Evolutionary conservation across 2,888 invertebrate species (phyloP), one percentile per base, ranked within the genome.

Genomic region (Cerastis rubricosa): DNA sequence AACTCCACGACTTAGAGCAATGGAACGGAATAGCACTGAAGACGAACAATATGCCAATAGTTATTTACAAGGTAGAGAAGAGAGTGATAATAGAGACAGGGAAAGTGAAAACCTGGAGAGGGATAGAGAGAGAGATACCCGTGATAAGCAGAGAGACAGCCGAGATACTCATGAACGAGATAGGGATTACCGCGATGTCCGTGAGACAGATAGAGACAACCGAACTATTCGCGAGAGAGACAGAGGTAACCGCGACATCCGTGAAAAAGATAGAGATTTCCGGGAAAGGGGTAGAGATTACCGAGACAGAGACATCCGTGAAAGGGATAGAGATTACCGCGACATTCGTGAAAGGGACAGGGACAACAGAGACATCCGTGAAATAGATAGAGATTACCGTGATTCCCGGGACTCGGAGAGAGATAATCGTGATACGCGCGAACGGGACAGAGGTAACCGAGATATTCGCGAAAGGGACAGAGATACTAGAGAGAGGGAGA

Each of bases 11-110:
- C 71, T 96, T 4, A 84, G 94, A 68, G 87, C 93, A 11, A 78
- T 80, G 7, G 96, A 96, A 8, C 91, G 94, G 17, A 93, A 92
- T 69, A 87, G 76, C 78, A 85, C 86, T n/a, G 96, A 96, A 79
- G 95, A 96, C 92, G 96, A 96, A 80, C 94, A 96, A 74, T 96
- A 92, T 93, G 96, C 96, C 35, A 95, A 92, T 83, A 92, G 87
- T 45, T 96, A 96, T 85, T 80, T 92, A 40, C 91, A 93, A 54
- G 89, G 90, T 54, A 93, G 86, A 82, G 93, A 94, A 51, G 94
- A 95, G 14, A 93, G 87, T 80, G 17, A 77, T 25, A 90, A 92
- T 64, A 87, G 85, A 83, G 89, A 88, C 40, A 70, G 86, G 64
- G 82, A 76, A 6, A 70, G 57, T 17, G 82, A 83, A 61, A 49